These are phyloP conservation scores for Catocala sponsa DNA, from an alignment of 2,888 invertebrate genomes.

Conservation along the genomic window DNA sequence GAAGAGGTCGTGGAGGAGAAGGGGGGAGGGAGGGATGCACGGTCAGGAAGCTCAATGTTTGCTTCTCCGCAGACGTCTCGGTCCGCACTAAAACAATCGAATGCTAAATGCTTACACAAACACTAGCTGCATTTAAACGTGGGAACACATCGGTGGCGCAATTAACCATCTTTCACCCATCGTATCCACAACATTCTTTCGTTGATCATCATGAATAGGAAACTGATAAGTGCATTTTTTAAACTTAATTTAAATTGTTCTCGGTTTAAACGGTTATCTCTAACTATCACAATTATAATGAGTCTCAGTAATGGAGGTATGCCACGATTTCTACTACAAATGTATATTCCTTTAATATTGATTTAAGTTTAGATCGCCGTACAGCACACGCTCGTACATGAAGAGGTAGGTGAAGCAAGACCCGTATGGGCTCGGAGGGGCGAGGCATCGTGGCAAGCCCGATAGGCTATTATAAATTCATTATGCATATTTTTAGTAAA, in stretches of 20 bases:
- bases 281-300: constrained; percentile 1
- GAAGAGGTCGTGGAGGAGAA: constrained; percentile 32
- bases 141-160: constrained; percentile 84
- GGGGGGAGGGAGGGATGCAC: constrained; percentile 43
- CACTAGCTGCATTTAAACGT: constrained; percentile 84
- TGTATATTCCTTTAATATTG: constrained; percentile 30
- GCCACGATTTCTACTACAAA: not conserved
- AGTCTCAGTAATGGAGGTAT: not conserved
- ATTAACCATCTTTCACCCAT: constrained; percentile 76
- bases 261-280: not conserved
- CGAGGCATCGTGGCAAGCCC: constrained; percentile 69
- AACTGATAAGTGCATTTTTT: constrained; percentile 6
- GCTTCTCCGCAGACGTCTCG: constrained; percentile 80
- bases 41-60: constrained; percentile 81
- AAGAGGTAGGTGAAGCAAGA: constrained; percentile 54
- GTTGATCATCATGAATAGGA: constrained; percentile 46
- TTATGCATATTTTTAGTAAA: constrained; percentile 89
- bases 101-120: constrained; percentile 85
- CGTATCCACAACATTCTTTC: constrained; percentile 64
- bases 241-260: constrained; percentile 2
- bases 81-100: constrained; percentile 87
- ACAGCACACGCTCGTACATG: constrained; percentile 41
- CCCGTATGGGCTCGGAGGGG: constrained; percentile 59
- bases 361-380: constrained; percentile 18
- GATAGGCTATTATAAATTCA: constrained; percentile 85